These are phyloP conservation scores for Frankliniella intonsa DNA, from an alignment of 2,888 invertebrate species.

Conservation along the genomic window DNA sequence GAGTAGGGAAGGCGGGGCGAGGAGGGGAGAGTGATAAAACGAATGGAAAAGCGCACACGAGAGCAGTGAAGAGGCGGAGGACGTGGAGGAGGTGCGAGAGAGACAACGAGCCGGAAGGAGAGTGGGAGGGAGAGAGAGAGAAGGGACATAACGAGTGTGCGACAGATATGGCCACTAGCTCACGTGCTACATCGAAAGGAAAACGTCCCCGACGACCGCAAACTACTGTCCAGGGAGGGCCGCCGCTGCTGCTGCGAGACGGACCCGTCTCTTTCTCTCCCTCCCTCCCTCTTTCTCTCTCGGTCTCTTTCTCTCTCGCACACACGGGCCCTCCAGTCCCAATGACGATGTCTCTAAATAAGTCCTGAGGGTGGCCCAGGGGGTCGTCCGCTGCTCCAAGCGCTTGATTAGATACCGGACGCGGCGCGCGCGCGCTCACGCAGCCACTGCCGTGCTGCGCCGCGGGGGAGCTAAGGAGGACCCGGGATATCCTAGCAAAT, in stretches of 20 bases:
- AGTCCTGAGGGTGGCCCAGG: background rate
- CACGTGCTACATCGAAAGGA: slow-evolving; percentile 26
- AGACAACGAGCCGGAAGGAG: background rate
- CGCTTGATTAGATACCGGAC: slow-evolving; percentile 17
- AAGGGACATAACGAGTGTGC: background rate
- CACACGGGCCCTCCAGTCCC: background rate
- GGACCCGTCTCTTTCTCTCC: too few relatives aligned
- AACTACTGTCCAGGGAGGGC: background rate
- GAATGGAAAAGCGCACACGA: background rate
- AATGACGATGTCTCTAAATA: slow-evolving; percentile 27
- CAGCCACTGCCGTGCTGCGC: background rate
- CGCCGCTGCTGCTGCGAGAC: too few relatives aligned
- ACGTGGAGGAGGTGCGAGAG: background rate
- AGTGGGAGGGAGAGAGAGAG: background rate
- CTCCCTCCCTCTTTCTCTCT: background rate
- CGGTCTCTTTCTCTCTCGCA: background rate
- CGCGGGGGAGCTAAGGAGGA: too few relatives aligned
- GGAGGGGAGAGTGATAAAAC: background rate
- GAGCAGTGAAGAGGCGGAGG: background rate
- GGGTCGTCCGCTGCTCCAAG: background rate
- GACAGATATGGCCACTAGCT: slow-evolving; percentile 24
- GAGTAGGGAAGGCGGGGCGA: background rate
- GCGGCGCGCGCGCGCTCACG: background rate
- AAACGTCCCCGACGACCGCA: background rate
- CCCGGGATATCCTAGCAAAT: too few relatives aligned